phyloP scores from a whole-genome alignment of 23 tunicate species.

The Phallusia fumigata region DNA sequence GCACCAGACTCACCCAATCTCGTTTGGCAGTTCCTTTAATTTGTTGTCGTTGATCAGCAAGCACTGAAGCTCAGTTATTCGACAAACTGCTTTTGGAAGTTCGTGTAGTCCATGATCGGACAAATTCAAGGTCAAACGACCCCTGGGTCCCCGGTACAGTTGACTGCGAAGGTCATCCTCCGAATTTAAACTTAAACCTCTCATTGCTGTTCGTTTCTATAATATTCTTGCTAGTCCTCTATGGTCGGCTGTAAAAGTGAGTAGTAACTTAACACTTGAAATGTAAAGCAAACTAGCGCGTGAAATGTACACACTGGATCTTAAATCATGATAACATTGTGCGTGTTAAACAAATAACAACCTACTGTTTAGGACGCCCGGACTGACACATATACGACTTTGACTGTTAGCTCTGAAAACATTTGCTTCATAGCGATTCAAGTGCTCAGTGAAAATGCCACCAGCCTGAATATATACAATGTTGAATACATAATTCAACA shows the following conservation, averaged over 20 bases:
- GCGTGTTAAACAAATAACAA: background rate
- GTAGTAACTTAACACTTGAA: no score
- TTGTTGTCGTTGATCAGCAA: slow-evolving; percentile 42
- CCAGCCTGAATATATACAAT: background rate
- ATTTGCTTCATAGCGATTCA: background rate
- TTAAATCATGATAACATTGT: no score
- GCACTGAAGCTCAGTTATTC: slow-evolving; percentile 47
- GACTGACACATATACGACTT: background rate
- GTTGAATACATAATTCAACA: background rate
- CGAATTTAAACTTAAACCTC: background rate
- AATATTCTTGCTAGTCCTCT: no score
- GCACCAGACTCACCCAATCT: slow-evolving; percentile 27
- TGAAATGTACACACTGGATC: no score
- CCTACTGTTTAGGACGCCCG: background rate
- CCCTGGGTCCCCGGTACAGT: slow-evolving; percentile 54
- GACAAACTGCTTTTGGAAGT: slow-evolving; percentile 36
- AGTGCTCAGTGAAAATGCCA: background rate
- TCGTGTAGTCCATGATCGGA: slow-evolving; percentile 45
- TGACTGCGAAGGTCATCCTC: slow-evolving; percentile 28
- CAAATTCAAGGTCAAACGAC: slow-evolving; percentile 57
- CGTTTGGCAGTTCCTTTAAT: slow-evolving; percentile 43
- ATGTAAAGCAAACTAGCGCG: no score
- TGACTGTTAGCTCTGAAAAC: background rate
- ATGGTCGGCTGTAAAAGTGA: no score
- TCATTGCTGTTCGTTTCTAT: background rate